These are phyloP conservation scores for Coenonympha arcania DNA, from an alignment of 2,888 invertebrate genomes.

Conservation along the genomic window DNA sequence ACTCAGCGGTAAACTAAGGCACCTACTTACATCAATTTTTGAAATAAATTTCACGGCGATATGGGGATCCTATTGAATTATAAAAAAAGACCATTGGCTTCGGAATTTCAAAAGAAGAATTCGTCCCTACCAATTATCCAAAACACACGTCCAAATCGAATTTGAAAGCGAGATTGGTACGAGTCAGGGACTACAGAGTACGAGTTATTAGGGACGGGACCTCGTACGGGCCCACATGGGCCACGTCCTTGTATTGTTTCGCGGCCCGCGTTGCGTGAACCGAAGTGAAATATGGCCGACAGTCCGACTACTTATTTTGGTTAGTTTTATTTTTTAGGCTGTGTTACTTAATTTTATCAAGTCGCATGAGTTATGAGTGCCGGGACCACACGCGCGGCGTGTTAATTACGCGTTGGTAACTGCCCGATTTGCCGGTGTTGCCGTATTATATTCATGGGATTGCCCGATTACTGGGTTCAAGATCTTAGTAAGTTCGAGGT, in stretches of 20 bases:
- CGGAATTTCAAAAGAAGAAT: not conserved
- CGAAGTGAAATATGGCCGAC: conserved; percentile 68
- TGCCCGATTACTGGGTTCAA: not conserved
- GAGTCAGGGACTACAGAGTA: conserved; percentile 2
- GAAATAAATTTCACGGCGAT: too few species aligned
- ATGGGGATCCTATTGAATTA: too few species aligned
- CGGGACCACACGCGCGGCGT: conserved; percentile 67
- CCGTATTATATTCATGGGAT: conserved; percentile 13
- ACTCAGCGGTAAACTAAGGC: too few species aligned
- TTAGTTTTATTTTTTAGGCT: conserved; percentile 64
- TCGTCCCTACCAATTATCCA: conserved; percentile 3
- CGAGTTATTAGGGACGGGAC: conserved; percentile 15
- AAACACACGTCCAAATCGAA: conserved; percentile 8
- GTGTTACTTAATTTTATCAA: conserved; percentile 74
- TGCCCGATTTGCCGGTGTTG: conserved; percentile 32
- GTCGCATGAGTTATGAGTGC: conserved; percentile 70
- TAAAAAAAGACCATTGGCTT: too few species aligned
- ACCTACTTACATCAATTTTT: too few species aligned
- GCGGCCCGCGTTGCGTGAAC: conserved; percentile 70
- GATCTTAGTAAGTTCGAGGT: not conserved
- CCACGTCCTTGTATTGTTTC: conserved; percentile 72
- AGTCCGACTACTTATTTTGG: conserved; percentile 67
- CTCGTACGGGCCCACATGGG: conserved; percentile 19
- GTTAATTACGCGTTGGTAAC: conserved; percentile 60
- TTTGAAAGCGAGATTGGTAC: conserved; percentile 12